Conservation (phyloP, 2,113 vertebrate genomes). For the Brachyhypopomus occidentalis region DNA sequence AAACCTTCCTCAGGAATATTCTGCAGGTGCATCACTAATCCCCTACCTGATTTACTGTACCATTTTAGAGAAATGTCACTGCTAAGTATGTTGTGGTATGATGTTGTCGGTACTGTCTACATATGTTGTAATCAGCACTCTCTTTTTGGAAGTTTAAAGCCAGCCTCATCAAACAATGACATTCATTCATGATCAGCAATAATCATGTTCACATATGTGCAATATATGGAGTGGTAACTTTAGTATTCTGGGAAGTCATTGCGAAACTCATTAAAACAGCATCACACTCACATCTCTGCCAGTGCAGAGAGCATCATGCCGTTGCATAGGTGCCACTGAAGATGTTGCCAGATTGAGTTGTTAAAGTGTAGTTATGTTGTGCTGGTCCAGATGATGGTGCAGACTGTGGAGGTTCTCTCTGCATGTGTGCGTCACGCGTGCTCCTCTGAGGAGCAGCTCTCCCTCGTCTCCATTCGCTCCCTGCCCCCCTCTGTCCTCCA, state of each 20-base stretch:
- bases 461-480: constrained; percentile 78
- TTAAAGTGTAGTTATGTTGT: not conserved
- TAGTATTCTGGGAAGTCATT: not conserved
- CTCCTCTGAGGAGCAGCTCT: constrained; percentile 69
- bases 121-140: not conserved
- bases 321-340: too few relatives aligned
- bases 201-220: too few relatives aligned
- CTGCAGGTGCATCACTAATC: constrained; percentile 35
- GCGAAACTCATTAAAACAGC: not conserved
- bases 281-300: not conserved
- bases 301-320: too few relatives aligned
- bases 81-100: too few relatives aligned
- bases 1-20: constrained; percentile 60
- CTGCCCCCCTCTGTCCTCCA: constrained; percentile 83
- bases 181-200: too few relatives aligned
- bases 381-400: constrained; percentile 77
- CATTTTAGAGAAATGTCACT: not conserved
- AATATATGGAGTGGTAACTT: not conserved
- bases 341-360: too few relatives aligned
- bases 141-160: not conserved
- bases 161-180: too few relatives aligned
- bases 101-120: not conserved
- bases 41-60: not conserved
- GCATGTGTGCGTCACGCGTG: constrained; percentile 79
- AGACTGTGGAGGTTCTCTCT: constrained; percentile 79